Base-by-base conservation (phyloP, 1,140 invertebrate genomes). In the Ruditapes philippinarum region DNA sequence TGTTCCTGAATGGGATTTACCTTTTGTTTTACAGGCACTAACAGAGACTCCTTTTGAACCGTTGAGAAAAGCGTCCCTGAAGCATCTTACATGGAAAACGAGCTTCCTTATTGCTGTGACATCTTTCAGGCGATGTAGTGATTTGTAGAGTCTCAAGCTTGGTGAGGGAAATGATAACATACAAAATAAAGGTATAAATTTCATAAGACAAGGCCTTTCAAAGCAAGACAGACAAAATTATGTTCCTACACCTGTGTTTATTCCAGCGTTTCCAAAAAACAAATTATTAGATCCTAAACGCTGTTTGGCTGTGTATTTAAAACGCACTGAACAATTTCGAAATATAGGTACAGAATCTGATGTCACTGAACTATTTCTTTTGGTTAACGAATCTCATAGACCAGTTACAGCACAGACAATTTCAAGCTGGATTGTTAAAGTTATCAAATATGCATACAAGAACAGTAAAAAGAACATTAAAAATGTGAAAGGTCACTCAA, bases 1-100 rank as follows among this genome's bases (percentile, higher is more conserved):
- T 11, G 36, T 60, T n/a, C 79, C 79, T 81, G 79, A 81, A 73
- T 73, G 68, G 68, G 68, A 73, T 73, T 33, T 73, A 60, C 79
- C 45, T 78, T 38, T 81, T 60, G 54, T 81, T 81, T 36, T 57
- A 81, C 49, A 17, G 5, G 12, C 12, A 7, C 57, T 81, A 17
- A 81, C 49, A 42, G 31, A 57, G 33, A 51, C 28, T 33, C 79
- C 79, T 60, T 81, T 81, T 60, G 49, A 81, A 40, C 79, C 79
- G 5, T 31, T 81, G 79, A 57, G 54, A 60, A 31, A 60, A n/a
- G 79, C 51, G 7, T 60, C 49, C 36, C 25, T 81, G 31, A 54
- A 36, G 22, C 36, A 81, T 40, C 28, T 81, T 12, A 81, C 54
- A 9, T 81, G 79, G 49, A 81, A 81, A 31, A 60, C 54, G 7